Evolutionary conservation across 2,113 vertebrate species (phyloP), one percentile per base, ranked within the genome.

Genomic region (Xiphorhynchus elegans): DNA sequence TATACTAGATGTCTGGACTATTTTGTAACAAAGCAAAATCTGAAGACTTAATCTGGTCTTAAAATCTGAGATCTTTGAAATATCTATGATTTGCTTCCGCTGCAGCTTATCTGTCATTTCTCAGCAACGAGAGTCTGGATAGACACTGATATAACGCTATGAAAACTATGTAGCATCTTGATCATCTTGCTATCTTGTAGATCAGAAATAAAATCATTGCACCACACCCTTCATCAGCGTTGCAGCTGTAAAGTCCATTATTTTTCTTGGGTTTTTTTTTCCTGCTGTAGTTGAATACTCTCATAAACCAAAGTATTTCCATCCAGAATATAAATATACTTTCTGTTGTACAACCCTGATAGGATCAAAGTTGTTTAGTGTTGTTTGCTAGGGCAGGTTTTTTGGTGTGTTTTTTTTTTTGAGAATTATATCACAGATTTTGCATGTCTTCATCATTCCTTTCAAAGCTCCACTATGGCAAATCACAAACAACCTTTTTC

Each of bases 181-280:
- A 85, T 83, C 21, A 76, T 33, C 37, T 58, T 62, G 5, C 21
- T 75, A 40, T 37, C 11, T 68, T 37, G 16, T 20, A 69, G 9
- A 76, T 49, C 18, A 69, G 31, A 86, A 85, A 49, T 47, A 83
- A 2, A 73, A 58, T 25, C 5, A 55, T 76, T 62, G 40, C 3
- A 7, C 11, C 25, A 69, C 59, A 69, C 8, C 4, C 6, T 5
- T 82, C 37, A 72, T 18, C 84, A 47, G 7, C 7, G 49, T 44
- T 3, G 3, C n/a, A 79, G 21, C 8, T 58, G 10, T 10, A 26
- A 9, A 29, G 10, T 10, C 4, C 0, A 1, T 31, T 37, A 16
- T 39, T 80, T 50, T 84, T 72, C 21, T 8, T 8, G 17, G 1
- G 9, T 11, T 42, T 25, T 33, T 24, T 52, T 29, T 24, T 64